Evolutionary conservation across 2,888 invertebrate genomes (phyloP), one percentile per base, ranked within the genome.

Genomic region (Microctonus hyperodae): DNA sequence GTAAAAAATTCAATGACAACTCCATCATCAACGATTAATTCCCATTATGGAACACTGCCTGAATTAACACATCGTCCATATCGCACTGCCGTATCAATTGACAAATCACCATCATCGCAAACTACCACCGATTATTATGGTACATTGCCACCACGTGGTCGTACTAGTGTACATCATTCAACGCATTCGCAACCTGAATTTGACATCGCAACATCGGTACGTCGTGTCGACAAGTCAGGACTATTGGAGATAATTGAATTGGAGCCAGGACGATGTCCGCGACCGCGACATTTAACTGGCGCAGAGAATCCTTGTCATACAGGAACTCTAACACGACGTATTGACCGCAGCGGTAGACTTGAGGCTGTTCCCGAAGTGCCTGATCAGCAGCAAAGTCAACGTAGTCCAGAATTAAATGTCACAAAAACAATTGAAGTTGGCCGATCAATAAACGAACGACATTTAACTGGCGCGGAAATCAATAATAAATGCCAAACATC

Each of bases 321-420:
- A 11, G 48, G 68, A 25, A 75, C 75, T 1, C 70, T 77, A 4
- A 75, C 80, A 3, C 69, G 81, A 28, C 73, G 81, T 0, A 68
- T 79, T 28, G 81, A 81, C 60, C 77, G 80, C 20, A 70, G 78
- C 13, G 81, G 81, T 0, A 76, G 81, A 9, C 72, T 83, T 23
- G 83, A 82, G 61, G 78, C 78, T 0, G 83, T 83, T 4, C 83
- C 81, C 9, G 83, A 83, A 67, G 69, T 81, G 0, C 79, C 81
- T 1, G 81, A 82, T 58, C 78, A 76, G 16, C 70, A 68, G 56
- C 74, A 72, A 44, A 50, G 28, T 9, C 68, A 70, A 64, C 66
- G 62, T 33, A 65, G 40, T 1, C 33, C 69, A 3, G 68, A 69
- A 22, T 67, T 65, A 22, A 59, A 28, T 44, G 33, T 48, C 6